These are phyloP conservation scores for Protodeltote pygarga DNA, from an alignment of 2,888 invertebrate genomes.

Conservation along the genomic window DNA sequence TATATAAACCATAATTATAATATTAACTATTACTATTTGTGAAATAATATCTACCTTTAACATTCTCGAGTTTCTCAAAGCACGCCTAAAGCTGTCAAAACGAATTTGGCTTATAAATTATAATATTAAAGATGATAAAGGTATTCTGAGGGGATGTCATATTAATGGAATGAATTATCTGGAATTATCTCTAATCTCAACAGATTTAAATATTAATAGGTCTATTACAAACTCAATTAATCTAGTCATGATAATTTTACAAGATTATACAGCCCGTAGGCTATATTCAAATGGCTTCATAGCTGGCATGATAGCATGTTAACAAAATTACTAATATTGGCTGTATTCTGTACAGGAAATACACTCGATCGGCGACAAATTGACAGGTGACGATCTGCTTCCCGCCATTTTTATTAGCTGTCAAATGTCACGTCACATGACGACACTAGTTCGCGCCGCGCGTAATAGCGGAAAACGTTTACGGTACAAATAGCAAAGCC, in stretches of 20 bases:
- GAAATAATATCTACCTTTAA: too few relatives aligned
- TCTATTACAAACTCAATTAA: too few relatives aligned
- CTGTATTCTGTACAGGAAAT: constrained; percentile 40
- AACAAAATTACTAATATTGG: constrained; percentile 6
- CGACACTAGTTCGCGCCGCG: too few relatives aligned
- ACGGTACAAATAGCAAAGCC: constrained; percentile 6
- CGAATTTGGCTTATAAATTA: constrained; percentile 34
- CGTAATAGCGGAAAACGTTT: constrained; percentile 29
- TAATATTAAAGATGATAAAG: constrained; percentile 25
- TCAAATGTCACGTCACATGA: constrained; percentile 43
- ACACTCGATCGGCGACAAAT: constrained; percentile 39
- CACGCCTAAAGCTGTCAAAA: constrained; percentile 12
- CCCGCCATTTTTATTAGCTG: constrained; percentile 52
- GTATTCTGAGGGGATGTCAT: background rate
- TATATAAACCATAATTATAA: too few relatives aligned
- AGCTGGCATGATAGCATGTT: background rate
- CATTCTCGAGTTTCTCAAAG: constrained; percentile 27
- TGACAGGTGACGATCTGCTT: constrained; percentile 56
- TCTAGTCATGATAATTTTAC: too few relatives aligned
- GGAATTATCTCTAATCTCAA: too few relatives aligned
- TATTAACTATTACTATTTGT: too few relatives aligned
- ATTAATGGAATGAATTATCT: too few relatives aligned
- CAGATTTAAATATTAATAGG: too few relatives aligned
- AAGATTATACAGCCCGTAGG: too few relatives aligned
- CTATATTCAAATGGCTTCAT: too few relatives aligned